Percentiles rank a stretch among this genome's conserved stretches.
These are phyloP conservation scores for Gopherus flavomarginatus DNA, from an alignment of 2,113 vertebrate species.

Conservation along the genomic window DNA sequence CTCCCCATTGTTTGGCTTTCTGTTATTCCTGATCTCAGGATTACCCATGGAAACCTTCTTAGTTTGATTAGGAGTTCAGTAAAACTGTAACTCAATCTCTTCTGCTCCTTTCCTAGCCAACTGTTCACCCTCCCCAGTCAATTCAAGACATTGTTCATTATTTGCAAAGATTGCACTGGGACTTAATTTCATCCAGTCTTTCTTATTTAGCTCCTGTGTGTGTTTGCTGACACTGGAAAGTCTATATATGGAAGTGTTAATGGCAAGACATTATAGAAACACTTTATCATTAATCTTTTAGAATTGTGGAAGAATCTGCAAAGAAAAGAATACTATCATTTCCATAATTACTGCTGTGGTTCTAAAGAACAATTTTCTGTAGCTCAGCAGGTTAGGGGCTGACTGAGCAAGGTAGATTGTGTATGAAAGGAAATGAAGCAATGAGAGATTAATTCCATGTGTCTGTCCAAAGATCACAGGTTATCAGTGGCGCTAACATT, in stretches of 20 bases:
- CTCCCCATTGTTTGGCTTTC: background rate
- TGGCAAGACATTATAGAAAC: background rate
- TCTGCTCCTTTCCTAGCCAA: background rate
- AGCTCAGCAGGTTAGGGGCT: background rate
- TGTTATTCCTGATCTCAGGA: background rate
- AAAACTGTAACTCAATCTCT: background rate
- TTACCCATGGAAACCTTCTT: background rate
- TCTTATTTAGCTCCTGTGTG: background rate
- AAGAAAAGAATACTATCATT: background rate
- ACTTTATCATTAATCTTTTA: background rate
- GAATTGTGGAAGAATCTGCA: background rate
- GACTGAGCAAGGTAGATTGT: rapidly evolving
- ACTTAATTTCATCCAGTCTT: background rate
- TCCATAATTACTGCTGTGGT: background rate
- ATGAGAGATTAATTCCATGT: background rate
- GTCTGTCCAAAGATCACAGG: background rate
- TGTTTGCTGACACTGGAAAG: background rate
- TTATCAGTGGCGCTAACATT: rapidly evolving
- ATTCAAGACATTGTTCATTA: background rate
- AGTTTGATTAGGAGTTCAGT: background rate
- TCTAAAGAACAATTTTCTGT: background rate
- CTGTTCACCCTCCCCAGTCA: background rate
- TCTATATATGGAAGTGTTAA: background rate
- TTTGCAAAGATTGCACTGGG: background rate
- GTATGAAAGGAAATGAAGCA: background rate